Conservation (phyloP, 2,113 vertebrate genomes). For the Myrmecophaga tridactyla region DNA sequence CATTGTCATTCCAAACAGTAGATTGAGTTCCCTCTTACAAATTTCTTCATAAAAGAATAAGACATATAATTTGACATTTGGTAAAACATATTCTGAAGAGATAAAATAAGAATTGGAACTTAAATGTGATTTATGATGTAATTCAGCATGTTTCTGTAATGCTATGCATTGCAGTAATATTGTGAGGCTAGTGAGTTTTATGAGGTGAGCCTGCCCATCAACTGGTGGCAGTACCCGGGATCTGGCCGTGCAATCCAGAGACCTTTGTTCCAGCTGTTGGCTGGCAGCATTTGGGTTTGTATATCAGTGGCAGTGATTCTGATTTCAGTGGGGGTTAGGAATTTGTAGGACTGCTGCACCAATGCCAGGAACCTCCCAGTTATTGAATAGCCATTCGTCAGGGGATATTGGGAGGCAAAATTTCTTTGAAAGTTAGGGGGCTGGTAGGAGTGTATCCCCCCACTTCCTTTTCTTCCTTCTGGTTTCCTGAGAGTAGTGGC, state of each 20-base stretch:
- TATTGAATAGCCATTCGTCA: not conserved
- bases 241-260: not conserved
- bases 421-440: not conserved
- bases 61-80: not conserved
- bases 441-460: accelerated
- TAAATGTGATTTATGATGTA: not conserved
- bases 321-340: not conserved
- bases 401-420: not conserved
- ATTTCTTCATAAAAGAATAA: not conserved
- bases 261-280: not conserved
- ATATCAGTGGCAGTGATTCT: not conserved
- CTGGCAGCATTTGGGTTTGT: not conserved
- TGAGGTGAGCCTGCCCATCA: not conserved
- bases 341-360: too few relatives aligned
- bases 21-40: not conserved
- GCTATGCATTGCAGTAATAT: accelerated
- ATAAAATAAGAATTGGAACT: not conserved
- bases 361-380: not conserved
- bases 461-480: not conserved
- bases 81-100: not conserved
- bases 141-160: not conserved
- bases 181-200: not conserved
- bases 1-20: not conserved
- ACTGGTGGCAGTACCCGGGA: accelerated
- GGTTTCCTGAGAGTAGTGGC: not conserved